Evolutionary conservation across 2,113 vertebrate genomes (phyloP).

Genomic region (Oreochromis niloticus): DNA sequence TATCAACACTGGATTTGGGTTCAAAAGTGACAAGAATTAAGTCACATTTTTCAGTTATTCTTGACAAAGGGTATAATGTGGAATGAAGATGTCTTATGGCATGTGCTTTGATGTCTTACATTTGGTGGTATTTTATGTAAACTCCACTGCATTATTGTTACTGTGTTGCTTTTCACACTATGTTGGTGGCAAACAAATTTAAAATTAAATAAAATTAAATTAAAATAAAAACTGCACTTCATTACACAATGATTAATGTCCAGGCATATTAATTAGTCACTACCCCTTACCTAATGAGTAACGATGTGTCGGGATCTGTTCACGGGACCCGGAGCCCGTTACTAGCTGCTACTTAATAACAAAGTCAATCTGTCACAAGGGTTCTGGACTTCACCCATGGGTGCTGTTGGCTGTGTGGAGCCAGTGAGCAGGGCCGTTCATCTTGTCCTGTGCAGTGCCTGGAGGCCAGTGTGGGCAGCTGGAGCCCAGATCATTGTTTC

Average conservation of each 20-base stretch:
- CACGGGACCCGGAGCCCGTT: neutral
- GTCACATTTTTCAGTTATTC: neutral
- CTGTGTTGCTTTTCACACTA: neutral
- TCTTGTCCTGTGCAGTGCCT: neutral
- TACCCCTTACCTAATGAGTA: neutral
- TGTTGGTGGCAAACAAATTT: neutral
- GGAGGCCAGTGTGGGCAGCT: neutral
- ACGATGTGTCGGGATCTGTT: neutral
- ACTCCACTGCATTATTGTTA: neutral
- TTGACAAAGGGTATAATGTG: too few relatives aligned
- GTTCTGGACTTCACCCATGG: neutral
- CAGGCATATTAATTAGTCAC: constrained; percentile 3
- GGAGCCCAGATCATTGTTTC: neutral
- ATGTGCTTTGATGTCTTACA: neutral
- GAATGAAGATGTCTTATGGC: neutral
- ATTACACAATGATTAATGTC: constrained; percentile 13
- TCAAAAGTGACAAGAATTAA: neutral
- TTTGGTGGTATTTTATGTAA: neutral
- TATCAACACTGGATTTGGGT: neutral
- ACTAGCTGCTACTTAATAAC: neutral
- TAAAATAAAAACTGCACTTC: neutral
- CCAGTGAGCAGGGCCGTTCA: neutral
- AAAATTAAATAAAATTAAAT: neutral
- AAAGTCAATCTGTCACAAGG: neutral
- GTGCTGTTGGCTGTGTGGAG: neutral